Conservation (phyloP, 2,888 invertebrate species). For the Mycalesis mineus region DNA sequence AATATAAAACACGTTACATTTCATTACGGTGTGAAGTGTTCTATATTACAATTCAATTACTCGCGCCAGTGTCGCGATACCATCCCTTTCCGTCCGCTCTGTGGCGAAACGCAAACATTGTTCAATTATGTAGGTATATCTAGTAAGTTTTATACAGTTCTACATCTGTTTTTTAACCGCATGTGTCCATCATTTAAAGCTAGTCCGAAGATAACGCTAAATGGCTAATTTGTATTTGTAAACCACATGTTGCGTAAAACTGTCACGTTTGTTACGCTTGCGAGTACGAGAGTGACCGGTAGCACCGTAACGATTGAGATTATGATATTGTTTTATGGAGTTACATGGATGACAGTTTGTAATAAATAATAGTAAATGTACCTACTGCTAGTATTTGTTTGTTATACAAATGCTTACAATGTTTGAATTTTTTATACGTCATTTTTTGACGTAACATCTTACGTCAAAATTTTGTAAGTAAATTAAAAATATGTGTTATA, state of each 20-base stretch:
- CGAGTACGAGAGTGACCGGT: conserved; percentile 40
- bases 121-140: background rate
- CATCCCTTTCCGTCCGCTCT: no score
- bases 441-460: no score
- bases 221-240: conserved; percentile 67
- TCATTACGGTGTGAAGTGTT: no score
- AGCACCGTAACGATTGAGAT: conserved; percentile 46
- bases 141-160: conserved; percentile 9
- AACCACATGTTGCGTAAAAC: conserved; percentile 61
- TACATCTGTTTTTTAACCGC: conserved; percentile 42
- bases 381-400: no score
- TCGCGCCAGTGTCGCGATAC: no score
- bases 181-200: conserved; percentile 45
- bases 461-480: no score
- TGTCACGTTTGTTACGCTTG: conserved; percentile 47
- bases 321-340: conserved; percentile 35
- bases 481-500: no score
- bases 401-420: no score
- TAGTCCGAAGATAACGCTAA: conserved; percentile 61
- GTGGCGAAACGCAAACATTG: no score
- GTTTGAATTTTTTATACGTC: no score
- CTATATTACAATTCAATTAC: no score
- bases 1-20: no score
- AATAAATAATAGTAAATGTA: conserved; percentile 25
- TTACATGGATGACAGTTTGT: conserved; percentile 32